Conservation (phyloP, 1,140 invertebrate species). For the Anastrepha ludens region DNA sequence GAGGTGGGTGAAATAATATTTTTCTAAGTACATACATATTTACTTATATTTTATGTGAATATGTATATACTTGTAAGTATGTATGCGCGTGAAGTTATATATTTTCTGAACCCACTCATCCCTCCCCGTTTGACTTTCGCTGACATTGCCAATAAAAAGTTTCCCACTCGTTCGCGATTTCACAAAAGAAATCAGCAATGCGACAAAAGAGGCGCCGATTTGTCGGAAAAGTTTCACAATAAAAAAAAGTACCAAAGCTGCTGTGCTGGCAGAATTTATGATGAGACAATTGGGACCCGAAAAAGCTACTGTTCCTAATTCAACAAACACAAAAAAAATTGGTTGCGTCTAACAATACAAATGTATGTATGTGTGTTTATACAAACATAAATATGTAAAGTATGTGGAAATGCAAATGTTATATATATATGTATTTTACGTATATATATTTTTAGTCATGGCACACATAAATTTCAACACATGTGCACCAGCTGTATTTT, state of each 20-base stretch:
- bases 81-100: not conserved
- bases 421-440: not conserved
- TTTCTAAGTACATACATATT: too few relatives aligned
- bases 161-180: not conserved
- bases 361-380: not conserved
- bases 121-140: not conserved
- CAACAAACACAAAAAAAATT: not conserved
- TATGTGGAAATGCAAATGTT: not conserved
- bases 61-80: not conserved
- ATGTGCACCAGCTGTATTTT: not conserved
- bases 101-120: not conserved
- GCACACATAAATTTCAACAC: not conserved
- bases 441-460: not conserved
- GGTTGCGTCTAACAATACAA: not conserved
- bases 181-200: constrained; percentile 52
- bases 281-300: constrained; percentile 26
- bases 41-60: too few relatives aligned
- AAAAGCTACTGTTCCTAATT: constrained; percentile 9
- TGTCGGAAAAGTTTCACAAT: constrained; percentile 48
- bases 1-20: too few relatives aligned
- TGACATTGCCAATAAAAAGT: constrained; percentile 43
- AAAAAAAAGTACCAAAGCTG: constrained; percentile 3
- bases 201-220: constrained; percentile 49
- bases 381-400: not conserved
- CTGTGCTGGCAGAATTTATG: constrained; percentile 40